Conservation (phyloP, 2,888 invertebrate species). For the Phrixothrix hirtus region DNA sequence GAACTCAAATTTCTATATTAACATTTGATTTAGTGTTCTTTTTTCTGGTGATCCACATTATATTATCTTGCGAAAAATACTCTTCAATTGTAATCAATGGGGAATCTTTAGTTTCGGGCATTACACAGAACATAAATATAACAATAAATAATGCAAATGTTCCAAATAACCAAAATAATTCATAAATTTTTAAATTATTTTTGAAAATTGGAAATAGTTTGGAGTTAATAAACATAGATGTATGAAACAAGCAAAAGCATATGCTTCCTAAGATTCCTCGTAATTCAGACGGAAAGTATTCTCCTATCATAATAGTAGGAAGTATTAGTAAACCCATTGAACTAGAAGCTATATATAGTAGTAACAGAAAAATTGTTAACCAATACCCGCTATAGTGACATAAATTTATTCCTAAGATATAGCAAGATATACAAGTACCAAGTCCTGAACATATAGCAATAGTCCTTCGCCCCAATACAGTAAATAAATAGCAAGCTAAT, state of each 20-base stretch:
- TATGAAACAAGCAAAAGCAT: slow-evolving; percentile 72
- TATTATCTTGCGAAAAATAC: slow-evolving; percentile 70
- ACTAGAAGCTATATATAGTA: slow-evolving; percentile 74
- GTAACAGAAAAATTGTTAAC: no score
- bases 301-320: slow-evolving; percentile 75
- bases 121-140: slow-evolving; percentile 66
- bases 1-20: background rate
- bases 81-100: slow-evolving; percentile 76
- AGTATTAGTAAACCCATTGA: slow-evolving; percentile 74
- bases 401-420: no score
- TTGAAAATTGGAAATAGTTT: slow-evolving; percentile 71
- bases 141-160: slow-evolving; percentile 63
- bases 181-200: slow-evolving; percentile 63
- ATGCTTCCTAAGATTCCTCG: slow-evolving; percentile 75
- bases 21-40: slow-evolving; percentile 37
- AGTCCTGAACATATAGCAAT: background rate
- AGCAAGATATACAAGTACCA: background rate
- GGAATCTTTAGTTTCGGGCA: slow-evolving; percentile 76
- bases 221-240: slow-evolving; percentile 68
- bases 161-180: slow-evolving; percentile 72
- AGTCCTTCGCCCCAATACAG: background rate
- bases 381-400: no score
- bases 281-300: slow-evolving; percentile 73
- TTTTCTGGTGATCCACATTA: slow-evolving; percentile 63
- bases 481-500: background rate